Conservation (phyloP, 2,113 vertebrate species). For the Lepidothrix coronata region DNA sequence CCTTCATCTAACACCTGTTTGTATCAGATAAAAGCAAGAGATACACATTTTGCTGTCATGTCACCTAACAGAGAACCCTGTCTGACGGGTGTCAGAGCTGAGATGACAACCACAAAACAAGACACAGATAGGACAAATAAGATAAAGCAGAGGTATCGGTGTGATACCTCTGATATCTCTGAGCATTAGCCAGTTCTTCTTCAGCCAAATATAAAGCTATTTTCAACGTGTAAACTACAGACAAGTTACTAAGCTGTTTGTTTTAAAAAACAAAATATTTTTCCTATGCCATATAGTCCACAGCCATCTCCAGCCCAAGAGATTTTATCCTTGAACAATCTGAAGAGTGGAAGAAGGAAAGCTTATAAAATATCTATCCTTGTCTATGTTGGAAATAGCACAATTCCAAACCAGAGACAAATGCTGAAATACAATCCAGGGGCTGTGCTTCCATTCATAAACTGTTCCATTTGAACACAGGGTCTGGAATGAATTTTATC, state of each 20-base stretch:
- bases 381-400: constrained; percentile 8
- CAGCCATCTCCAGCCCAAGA: not conserved
- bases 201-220: not conserved
- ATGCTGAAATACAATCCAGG: constrained; percentile 43
- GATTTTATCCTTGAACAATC: not conserved
- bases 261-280: not conserved
- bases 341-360: constrained; percentile 4
- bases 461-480: not conserved
- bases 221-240: not conserved
- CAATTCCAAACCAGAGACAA: constrained; percentile 1
- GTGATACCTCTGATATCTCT: not conserved
- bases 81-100: not conserved
- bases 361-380: constrained; percentile 17
- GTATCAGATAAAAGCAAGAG: not conserved
- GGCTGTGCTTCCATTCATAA: constrained; percentile 42
- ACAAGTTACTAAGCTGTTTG: not conserved
- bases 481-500: constrained; percentile 50
- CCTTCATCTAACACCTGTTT: not conserved
- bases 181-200: not conserved
- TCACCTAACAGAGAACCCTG: not conserved
- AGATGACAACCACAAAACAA: not conserved
- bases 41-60: fast-evolving
- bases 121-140: not conserved
- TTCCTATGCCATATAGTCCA: not conserved
- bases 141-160: not conserved